Base-by-base conservation (phyloP, 2,113 vertebrate species). In the Seriola dumerili region DNA sequence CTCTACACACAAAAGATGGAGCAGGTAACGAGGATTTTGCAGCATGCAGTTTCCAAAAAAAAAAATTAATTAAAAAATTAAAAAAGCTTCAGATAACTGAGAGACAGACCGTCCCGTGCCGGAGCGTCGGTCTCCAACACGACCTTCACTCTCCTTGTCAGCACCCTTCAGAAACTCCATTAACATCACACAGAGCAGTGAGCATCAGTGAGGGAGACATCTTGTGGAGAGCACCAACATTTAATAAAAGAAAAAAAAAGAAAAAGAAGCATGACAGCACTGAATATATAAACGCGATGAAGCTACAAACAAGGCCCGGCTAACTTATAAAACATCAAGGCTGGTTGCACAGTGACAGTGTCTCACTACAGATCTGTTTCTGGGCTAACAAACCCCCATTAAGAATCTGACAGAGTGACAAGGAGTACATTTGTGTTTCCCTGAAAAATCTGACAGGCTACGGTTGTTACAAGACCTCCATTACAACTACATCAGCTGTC, bases 121-220 rank as follows among this genome's bases (percentile, higher is more conserved):
- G 50, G 81, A 90, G 75, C 25, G 58, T 42, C 50, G 23, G 85
- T 81, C 74, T 83, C 72, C 72, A 80, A 40, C 70, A 76, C 76
- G 80, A 92, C 90, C 90, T 94, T 92, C 91, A 88, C 59, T 92
- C 85, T 90, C 88, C 90, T 92, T 90, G 88, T 90, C 93, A 90
- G 67, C 77, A 67, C 87, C 85, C 66, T 81, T 89, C 74, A 69
- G 50, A 84, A 91, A 88, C 85, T 78, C 83, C 75, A 84, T 90
- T 91, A 87, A 85, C 69, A 76, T 90, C 88, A 85, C 84, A 81
- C 67, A 83, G 71, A 80, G 59, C 80, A 85, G 72, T 63, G 71
- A 88, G 85, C 88, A 67, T 76, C 84, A 80, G 66, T 65, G 81
- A 91, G 90, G 85, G 88, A 91, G 88, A 92, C 85, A 91, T 93